Conservation (phyloP, 2,797 vertebrate species). For the Tenualosa thibaudeaui region DNA sequence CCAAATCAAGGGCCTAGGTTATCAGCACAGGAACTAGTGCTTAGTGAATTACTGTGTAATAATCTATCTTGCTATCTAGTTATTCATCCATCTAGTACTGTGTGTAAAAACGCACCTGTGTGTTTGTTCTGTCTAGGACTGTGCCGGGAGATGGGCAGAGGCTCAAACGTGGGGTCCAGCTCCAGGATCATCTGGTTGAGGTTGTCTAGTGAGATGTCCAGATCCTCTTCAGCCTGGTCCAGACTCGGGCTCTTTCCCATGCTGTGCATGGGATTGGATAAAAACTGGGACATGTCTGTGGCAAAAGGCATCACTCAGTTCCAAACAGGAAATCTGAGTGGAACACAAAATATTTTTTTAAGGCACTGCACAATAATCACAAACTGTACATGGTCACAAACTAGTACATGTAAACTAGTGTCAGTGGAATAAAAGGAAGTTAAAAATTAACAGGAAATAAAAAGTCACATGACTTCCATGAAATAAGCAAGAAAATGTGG, state of each 20-base stretch:
- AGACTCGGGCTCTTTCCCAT: conserved; percentile 77
- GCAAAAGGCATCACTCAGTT: conserved; percentile 59
- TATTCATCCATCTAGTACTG: no score
- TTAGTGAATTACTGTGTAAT: no score
- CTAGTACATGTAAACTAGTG: no score
- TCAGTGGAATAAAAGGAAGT: no score
- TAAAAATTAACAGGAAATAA: no score
- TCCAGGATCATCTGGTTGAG: conserved; percentile 90
- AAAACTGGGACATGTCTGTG: conserved; percentile 75
- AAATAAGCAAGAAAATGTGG: no score
- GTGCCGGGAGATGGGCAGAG: conserved; percentile 52
- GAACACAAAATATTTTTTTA: not conserved
- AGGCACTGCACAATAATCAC: no score
- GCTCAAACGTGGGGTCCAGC: conserved; percentile 87
- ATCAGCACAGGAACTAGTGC: no score
- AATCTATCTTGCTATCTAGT: no score
- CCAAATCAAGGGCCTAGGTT: no score
- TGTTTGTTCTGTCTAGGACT: not conserved
- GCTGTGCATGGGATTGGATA: conserved; percentile 78
- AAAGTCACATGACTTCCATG: no score
- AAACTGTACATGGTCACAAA: no score
- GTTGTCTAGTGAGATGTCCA: conserved; percentile 81
- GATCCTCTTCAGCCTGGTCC: conserved; percentile 56
- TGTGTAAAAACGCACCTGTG: not conserved
- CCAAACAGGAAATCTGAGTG: not conserved